Evolutionary conservation across 2,888 invertebrate species (phyloP).

Genomic region (Erpobdella octoculata): DNA sequence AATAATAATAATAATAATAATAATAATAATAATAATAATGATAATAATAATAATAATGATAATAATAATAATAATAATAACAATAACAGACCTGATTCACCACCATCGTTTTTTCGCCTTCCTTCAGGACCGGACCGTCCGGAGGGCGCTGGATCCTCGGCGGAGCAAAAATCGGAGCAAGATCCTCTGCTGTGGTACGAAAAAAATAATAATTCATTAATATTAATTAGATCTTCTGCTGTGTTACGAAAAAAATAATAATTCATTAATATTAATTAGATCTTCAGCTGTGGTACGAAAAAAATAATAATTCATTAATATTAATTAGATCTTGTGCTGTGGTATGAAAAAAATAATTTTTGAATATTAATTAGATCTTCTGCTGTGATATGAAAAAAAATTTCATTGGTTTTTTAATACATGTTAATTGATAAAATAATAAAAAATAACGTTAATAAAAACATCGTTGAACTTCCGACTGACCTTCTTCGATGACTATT

Average conservation of each 20-base stretch:
- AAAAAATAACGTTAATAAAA: background rate
- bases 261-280: background rate
- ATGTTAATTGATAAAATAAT: background rate
- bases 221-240: conserved; percentile 6
- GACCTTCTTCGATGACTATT: conserved; percentile 51
- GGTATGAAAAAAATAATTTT: no score
- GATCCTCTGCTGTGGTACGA: background rate
- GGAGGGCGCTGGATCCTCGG: conserved; percentile 20
- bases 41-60: background rate
- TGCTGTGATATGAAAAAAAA: background rate
- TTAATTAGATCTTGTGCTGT: background rate
- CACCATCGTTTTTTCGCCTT: conserved; percentile 79
- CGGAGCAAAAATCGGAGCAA: background rate
- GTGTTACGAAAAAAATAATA: no score
- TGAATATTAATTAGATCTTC: background rate
- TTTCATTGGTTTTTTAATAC: background rate
- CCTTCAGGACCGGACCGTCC: conserved; percentile 59
- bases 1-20: conserved; percentile 8
- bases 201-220: no score
- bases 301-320: no score
- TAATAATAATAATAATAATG: background rate
- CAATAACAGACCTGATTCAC: conserved; percentile 71
- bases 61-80: background rate
- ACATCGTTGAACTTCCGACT: conserved; percentile 24
- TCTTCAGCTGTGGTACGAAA: background rate